Percentiles rank a stretch among this genome's conserved stretches.
Evolutionary conservation across 1,140 invertebrate genomes (phyloP).

Genomic region (Neoseiulus cucumeris): DNA sequence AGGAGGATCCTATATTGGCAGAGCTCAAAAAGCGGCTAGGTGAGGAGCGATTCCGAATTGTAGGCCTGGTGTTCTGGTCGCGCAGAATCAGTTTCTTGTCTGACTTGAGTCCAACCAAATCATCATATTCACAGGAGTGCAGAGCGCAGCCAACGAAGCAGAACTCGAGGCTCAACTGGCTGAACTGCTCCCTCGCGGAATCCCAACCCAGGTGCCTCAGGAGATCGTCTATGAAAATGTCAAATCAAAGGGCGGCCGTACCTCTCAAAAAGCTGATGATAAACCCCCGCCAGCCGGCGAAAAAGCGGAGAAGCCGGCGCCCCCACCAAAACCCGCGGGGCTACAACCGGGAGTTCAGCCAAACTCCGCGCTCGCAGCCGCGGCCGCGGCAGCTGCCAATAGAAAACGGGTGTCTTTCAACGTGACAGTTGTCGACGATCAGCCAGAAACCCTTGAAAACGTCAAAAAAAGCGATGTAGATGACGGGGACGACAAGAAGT

Average conservation of each 20-base stretch:
- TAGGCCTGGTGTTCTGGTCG: neutral
- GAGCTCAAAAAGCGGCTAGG: slow-evolving; percentile 5
- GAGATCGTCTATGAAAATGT: slow-evolving; percentile 9
- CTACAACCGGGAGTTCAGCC: neutral
- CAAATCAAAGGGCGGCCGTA: neutral
- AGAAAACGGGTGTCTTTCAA: slow-evolving; percentile 1
- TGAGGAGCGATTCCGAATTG: neutral
- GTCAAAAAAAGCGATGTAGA: neutral
- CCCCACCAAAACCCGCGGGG: neutral
- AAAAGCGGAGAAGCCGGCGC: neutral
- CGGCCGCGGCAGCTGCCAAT: neutral
- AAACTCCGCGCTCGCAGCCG: neutral
- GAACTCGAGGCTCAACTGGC: neutral
- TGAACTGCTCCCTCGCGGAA: neutral
- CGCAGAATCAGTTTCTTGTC: neutral
- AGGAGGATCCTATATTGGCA: neutral
- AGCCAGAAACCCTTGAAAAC: neutral
- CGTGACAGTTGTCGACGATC: neutral
- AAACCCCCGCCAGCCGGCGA: neutral
- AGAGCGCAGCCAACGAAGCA: neutral
- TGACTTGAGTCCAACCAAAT: neutral
- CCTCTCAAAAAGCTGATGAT: neutral
- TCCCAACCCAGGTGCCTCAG: neutral
- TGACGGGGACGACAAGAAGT: neutral
- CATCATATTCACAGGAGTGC: neutral